Evolutionary conservation across 1,140 invertebrate genomes (phyloP).

Genomic region (Aphis gossypii): DNA sequence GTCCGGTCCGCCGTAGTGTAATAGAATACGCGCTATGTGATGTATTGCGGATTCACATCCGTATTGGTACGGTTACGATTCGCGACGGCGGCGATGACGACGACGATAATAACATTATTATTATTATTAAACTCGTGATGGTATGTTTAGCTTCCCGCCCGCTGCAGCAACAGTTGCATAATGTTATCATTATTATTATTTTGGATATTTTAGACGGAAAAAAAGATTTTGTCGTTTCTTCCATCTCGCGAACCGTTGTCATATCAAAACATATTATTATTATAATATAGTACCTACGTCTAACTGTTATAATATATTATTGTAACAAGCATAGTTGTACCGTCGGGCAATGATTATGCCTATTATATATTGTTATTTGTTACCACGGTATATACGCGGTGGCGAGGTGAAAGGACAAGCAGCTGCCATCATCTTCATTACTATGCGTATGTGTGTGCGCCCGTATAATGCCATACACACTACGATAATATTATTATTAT

Average conservation of each 20-base stretch:
- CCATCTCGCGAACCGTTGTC: background rate
- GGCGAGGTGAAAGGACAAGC: slow-evolving; percentile 33
- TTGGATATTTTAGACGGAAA: background rate
- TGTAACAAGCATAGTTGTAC: background rate
- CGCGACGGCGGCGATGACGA: too few species aligned
- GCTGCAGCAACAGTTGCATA: background rate
- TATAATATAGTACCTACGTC: background rate
- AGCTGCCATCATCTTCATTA: slow-evolving; percentile 1
- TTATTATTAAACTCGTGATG: background rate
- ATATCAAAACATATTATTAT: background rate
- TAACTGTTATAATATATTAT: background rate
- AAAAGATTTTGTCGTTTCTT: background rate
- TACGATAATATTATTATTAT: background rate
- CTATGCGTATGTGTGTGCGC: background rate
- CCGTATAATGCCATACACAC: background rate
- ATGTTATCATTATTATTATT: background rate
- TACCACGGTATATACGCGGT: background rate
- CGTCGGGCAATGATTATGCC: too few species aligned
- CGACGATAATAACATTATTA: background rate
- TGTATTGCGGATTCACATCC: background rate
- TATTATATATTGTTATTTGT: background rate
- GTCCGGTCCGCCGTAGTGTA: background rate
- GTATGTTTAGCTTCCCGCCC: background rate
- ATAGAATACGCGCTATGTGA: background rate
- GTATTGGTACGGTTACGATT: background rate